Evolutionary conservation across 1,140 invertebrate genomes (phyloP).

Genomic region (Caenorhabditis inopinata): DNA sequence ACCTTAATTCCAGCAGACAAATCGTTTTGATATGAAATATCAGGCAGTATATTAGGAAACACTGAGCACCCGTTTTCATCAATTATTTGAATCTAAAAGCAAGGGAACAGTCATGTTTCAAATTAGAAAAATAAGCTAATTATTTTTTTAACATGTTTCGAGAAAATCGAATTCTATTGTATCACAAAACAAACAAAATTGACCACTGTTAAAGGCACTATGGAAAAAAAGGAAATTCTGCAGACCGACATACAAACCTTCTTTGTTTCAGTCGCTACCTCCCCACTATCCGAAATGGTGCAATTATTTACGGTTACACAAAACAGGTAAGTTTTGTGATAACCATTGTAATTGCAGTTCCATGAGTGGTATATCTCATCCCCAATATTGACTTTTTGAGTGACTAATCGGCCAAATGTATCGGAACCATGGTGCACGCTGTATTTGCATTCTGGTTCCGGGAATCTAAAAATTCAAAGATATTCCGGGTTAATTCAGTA

Average conservation of each 20-base stretch:
- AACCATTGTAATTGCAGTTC: background rate
- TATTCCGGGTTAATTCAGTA: too few species aligned
- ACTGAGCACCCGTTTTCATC: background rate
- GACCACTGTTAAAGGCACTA: too few species aligned
- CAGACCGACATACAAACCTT: background rate
- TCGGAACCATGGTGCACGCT: background rate
- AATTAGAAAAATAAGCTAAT: too few species aligned
- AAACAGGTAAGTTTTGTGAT: slow-evolving; percentile 7
- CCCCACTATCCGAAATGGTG: background rate
- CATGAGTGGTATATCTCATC: slow-evolving; percentile 13
- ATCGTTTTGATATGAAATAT: background rate
- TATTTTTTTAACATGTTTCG: too few species aligned
- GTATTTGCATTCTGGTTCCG: background rate
- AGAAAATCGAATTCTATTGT: too few species aligned
- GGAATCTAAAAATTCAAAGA: background rate
- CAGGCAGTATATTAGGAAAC: background rate
- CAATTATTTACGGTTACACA: slow-evolving; percentile 18
- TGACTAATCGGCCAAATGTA: background rate
- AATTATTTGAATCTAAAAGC: background rate
- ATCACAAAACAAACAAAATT: too few species aligned
- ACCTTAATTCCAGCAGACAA: slow-evolving; percentile 2
- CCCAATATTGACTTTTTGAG: background rate
- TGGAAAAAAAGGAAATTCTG: too few species aligned
- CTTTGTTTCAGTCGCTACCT: background rate
- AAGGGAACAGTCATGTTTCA: too few species aligned